Conservation (phyloP, 2,797 vertebrate species). For the Carcharodon carcharias region DNA sequence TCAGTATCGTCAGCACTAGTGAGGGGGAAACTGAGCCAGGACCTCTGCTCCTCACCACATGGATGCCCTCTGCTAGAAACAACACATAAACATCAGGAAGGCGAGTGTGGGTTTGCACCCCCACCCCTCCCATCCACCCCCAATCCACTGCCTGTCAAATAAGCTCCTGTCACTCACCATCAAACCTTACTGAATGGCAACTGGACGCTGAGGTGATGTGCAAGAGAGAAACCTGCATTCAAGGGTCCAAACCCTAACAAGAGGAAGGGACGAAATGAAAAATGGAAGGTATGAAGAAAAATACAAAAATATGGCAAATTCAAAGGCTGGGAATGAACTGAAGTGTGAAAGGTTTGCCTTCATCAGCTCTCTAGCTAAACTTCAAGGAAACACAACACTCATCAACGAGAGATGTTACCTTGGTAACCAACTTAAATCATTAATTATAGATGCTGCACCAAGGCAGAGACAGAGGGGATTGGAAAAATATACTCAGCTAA, state of each 20-base stretch:
- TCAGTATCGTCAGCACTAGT: too few species aligned
- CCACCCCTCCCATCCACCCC: not conserved
- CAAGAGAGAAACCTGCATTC: not conserved
- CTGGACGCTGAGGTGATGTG: not conserved
- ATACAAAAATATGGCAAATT: not conserved
- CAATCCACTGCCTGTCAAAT: not conserved
- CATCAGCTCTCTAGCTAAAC: not conserved
- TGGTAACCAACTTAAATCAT: not conserved
- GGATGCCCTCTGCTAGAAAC: too few species aligned
- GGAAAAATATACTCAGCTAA: not conserved
- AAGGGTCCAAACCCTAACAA: not conserved
- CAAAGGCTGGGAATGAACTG: not conserved
- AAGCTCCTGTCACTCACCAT: not conserved
- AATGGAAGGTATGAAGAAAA: not conserved
- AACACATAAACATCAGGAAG: not conserved
- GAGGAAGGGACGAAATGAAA: not conserved
- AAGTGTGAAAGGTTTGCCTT: not conserved
- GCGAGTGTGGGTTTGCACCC: not conserved
- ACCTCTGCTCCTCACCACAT: too few species aligned
- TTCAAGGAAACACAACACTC: not conserved
- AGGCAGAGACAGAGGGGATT: not conserved
- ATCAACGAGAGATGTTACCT: not conserved
- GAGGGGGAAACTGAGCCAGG: too few species aligned
- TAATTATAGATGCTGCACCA: not conserved
- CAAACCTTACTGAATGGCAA: not conserved